Conservation (phyloP, 2,888 invertebrate species). For the Platycnemis pennipes region DNA sequence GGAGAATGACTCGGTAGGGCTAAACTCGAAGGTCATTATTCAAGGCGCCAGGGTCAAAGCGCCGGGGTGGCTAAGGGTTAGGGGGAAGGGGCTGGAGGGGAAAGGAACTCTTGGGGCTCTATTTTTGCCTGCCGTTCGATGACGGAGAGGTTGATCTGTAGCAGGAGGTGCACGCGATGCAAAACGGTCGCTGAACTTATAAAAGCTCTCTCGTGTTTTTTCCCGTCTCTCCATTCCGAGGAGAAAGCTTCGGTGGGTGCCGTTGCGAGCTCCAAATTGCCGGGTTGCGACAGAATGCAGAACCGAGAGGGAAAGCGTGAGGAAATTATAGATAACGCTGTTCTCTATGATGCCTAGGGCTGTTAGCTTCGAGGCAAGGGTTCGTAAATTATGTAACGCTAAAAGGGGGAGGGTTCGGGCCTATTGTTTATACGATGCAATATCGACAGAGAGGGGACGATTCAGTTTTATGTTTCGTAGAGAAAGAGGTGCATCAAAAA, state of each 20-base stretch:
- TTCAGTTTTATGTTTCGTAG: no score
- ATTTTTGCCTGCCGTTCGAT: background rate
- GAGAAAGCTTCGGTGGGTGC: background rate
- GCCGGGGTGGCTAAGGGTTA: background rate
- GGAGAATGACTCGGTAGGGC: background rate
- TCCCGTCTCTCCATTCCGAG: background rate
- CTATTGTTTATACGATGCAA: no score
- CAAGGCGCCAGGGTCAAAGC: background rate
- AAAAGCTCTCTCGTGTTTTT: background rate
- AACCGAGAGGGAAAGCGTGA: background rate
- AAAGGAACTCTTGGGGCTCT: background rate
- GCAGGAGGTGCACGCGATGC: constrained; percentile 16
- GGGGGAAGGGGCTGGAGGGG: background rate
- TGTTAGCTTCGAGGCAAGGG: no score
- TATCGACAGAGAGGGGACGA: no score
- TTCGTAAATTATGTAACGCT: no score
- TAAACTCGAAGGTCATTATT: background rate
- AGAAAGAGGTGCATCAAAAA: no score
- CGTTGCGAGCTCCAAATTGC: background rate
- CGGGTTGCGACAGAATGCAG: background rate
- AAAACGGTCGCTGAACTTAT: constrained; percentile 27
- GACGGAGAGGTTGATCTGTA: background rate
- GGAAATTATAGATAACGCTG: background rate
- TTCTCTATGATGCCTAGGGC: no score
- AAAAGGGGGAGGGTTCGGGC: no score